Evolutionary conservation across 2,888 invertebrate species (phyloP).

Genomic region (Ametastegia equiseti): DNA sequence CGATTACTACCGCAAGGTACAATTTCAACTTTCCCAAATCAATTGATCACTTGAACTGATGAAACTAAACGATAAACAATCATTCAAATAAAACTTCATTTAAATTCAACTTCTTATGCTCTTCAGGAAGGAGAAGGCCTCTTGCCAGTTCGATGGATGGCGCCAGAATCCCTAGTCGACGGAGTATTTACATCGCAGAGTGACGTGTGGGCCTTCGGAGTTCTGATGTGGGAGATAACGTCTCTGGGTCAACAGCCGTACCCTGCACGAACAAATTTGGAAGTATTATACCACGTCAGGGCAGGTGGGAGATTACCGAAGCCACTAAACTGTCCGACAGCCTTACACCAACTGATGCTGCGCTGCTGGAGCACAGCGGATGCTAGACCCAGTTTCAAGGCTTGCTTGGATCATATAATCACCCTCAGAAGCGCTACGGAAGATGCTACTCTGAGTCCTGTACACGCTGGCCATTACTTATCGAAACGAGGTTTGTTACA

Average conservation of each 20-base stretch:
- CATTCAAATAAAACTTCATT: background rate
- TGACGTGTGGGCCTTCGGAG: constrained; percentile 97
- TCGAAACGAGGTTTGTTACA: constrained; percentile 66
- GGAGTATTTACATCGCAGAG: constrained; percentile 98
- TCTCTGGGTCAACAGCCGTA: constrained; percentile 98
- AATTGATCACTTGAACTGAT: background rate
- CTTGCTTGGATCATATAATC: constrained; percentile 82
- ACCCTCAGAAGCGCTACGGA: constrained; percentile 67
- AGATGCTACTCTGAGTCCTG: constrained; percentile 68
- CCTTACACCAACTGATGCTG: constrained; percentile 89
- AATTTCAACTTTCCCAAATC: background rate
- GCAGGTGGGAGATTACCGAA: constrained; percentile 91
- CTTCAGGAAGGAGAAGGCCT: constrained; percentile 81
- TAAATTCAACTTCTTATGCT: constrained; percentile 3
- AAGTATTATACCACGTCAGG: constrained; percentile 93
- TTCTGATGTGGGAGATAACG: constrained; percentile 97
- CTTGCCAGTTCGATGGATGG: constrained; percentile 98
- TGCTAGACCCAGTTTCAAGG: constrained; percentile 91
- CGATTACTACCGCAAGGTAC: constrained; percentile 98
- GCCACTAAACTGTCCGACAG: constrained; percentile 90
- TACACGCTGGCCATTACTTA: constrained; percentile 71
- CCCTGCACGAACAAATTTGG: constrained; percentile 93
- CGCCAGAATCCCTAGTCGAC: constrained; percentile 96
- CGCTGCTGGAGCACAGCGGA: constrained; percentile 93
- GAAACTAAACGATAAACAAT: too few relatives aligned